A percentile compares a stretch with the other conserved stretches of the same genome.
These are phyloP conservation scores for Rutpela maculata DNA, from an alignment of 2,888 invertebrate genomes.

Conservation along the genomic window DNA sequence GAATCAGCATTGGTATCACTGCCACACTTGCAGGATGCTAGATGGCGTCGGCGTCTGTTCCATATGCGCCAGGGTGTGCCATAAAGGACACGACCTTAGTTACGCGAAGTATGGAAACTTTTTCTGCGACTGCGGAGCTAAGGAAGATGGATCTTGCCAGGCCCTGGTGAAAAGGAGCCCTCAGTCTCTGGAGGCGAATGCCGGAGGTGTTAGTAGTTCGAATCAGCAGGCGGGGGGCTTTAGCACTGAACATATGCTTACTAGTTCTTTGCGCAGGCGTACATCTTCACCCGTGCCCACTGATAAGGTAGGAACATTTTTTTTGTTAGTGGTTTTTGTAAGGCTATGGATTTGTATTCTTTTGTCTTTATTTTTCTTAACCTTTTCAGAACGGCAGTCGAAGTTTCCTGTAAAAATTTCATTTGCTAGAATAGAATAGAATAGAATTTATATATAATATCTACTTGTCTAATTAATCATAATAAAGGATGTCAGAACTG, in stretches of 20 bases:
- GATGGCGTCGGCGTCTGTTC: slow-evolving; percentile 99
- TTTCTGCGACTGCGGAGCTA: slow-evolving; percentile 99
- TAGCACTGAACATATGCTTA: slow-evolving; percentile 74
- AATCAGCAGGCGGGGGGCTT: slow-evolving; percentile 40
- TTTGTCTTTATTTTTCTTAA: no score
- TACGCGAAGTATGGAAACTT: slow-evolving; percentile 99
- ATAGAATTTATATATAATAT: no score
- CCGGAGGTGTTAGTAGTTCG: slow-evolving; percentile 27
- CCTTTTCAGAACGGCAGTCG: no score
- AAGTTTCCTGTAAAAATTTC: no score
- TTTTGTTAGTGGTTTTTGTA: neutral
- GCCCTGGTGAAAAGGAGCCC: slow-evolving; percentile 80
- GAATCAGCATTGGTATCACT: slow-evolving; percentile 99
- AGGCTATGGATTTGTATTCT: neutral
- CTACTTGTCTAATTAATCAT: no score
- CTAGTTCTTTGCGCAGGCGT: slow-evolving; percentile 76
- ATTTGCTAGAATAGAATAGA: no score
- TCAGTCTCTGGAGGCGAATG: slow-evolving; percentile 68
- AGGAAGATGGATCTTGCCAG: slow-evolving; percentile 89
- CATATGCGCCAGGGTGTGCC: slow-evolving; percentile 97
- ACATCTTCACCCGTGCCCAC: slow-evolving; percentile 68
- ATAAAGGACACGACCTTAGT: slow-evolving; percentile 95
- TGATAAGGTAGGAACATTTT: slow-evolving; percentile 67
- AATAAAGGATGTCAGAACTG: no score
- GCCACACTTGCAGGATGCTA: slow-evolving; percentile 98